A percentile compares a stretch with the other conserved stretches of the same genome.
These are phyloP conservation scores for Psilanteris sp. DNA, from an alignment of 1,140 invertebrate genomes.

Conservation along the genomic window DNA sequence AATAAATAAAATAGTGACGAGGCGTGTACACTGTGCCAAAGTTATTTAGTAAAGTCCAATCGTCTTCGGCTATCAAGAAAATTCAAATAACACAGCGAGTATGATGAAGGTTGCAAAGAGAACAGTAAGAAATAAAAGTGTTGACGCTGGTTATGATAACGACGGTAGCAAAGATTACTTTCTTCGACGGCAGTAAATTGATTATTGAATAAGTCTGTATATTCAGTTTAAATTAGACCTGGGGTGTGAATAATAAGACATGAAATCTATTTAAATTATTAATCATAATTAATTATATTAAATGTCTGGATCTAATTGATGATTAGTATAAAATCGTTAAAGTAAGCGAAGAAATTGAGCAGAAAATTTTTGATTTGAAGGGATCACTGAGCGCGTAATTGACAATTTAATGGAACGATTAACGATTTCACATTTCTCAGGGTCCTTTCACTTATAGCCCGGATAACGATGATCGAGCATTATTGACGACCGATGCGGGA, in stretches of 20 bases:
- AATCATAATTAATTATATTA: constrained; percentile 42
- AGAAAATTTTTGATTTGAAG: constrained; percentile 69
- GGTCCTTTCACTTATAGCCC: constrained; percentile 52
- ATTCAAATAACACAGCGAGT: constrained; percentile 43
- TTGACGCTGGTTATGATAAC: constrained; percentile 66
- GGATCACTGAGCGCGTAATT: constrained; percentile 66
- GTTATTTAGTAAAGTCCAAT: constrained; percentile 62
- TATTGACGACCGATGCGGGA: constrained; percentile 66
- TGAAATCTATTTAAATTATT: too few relatives aligned
- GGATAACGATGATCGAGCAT: constrained; percentile 72
- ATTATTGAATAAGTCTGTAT: too few relatives aligned
- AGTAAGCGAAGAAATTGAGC: constrained; percentile 65
- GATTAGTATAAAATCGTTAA: constrained; percentile 62
- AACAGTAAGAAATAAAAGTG: constrained; percentile 34
- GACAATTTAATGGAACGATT: constrained; percentile 55
- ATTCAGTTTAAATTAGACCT: constrained; percentile 6
- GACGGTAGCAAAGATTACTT: constrained; percentile 66
- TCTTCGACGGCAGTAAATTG: too few relatives aligned
- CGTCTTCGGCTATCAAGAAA: constrained; percentile 45
- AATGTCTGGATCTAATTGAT: constrained; percentile 10
- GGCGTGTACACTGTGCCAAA: constrained; percentile 67
- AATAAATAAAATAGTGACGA: constrained; percentile 77
- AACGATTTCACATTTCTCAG: constrained; percentile 63
- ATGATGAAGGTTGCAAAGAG: constrained; percentile 50
- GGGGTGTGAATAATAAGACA: too few relatives aligned